A percentile compares a stretch with the other conserved stretches of the same genome.
phyloP scores from a whole-genome alignment of 2,797 vertebrate species.

The Phrynocephalus forsythii region DNA sequence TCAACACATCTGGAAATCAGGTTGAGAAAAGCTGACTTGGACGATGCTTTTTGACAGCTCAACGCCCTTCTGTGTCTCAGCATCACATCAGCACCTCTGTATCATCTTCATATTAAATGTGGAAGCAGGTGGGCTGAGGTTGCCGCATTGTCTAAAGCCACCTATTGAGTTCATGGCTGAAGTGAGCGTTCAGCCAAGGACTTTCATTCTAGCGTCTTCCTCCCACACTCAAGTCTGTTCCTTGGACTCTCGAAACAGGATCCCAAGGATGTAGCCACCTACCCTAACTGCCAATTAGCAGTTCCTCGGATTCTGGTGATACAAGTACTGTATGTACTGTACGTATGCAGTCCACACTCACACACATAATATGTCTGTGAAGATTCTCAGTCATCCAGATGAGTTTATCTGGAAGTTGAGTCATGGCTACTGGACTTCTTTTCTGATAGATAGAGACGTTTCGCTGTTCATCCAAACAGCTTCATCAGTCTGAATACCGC shows the following conservation, averaged over 20 bases:
- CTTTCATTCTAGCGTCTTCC: background rate
- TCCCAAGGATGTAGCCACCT: too few species aligned
- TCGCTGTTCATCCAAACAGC: too few species aligned
- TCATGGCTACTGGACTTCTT: too few species aligned
- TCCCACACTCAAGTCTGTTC: background rate
- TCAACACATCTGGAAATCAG: background rate
- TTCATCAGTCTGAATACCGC: too few species aligned
- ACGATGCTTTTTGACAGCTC: background rate
- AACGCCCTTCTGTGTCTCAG: background rate
- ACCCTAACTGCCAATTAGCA: background rate
- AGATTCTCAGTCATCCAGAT: too few species aligned
- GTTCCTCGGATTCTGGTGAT: background rate
- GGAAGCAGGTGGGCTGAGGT: background rate
- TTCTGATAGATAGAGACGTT: too few species aligned
- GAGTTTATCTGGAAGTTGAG: too few species aligned
- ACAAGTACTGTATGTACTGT: too few species aligned
- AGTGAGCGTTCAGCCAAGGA: background rate
- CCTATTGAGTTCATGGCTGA: too few species aligned
- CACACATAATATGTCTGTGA: too few species aligned
- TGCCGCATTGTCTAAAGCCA: fast-evolving
- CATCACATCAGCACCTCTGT: background rate
- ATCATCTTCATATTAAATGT: background rate
- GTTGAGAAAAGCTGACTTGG: background rate
- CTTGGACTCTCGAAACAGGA: background rate
- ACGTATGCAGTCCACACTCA: too few species aligned